These are phyloP conservation scores for Cichlasoma orientale DNA, from an alignment of 2,797 vertebrate genomes.

Conservation along the genomic window DNA sequence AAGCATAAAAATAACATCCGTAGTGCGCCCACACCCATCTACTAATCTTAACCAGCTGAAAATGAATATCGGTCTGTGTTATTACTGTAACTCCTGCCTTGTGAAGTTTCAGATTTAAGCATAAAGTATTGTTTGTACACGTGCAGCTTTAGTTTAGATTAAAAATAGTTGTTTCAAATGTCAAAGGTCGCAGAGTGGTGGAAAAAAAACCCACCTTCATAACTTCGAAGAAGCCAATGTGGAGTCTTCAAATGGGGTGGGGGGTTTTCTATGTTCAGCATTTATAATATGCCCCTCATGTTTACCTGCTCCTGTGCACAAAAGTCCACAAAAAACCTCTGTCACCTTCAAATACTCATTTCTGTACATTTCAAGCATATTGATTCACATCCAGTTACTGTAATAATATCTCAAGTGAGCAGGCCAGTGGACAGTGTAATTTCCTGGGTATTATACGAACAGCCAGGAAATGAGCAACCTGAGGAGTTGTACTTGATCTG, in stretches of 20 bases:
- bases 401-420: not conserved
- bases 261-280: not conserved
- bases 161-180: not conserved
- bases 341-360: not conserved
- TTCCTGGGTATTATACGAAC: conserved; percentile 28
- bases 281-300: too few relatives aligned
- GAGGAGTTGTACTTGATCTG: conserved; percentile 45
- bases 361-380: not conserved
- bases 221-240: not conserved
- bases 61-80: not conserved
- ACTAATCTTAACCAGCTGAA: not conserved
- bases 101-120: too few relatives aligned
- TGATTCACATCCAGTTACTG: not conserved
- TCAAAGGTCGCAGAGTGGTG: too few relatives aligned
- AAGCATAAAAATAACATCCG: not conserved
- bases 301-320: too few relatives aligned
- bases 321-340: not conserved
- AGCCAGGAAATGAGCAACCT: conserved; percentile 61
- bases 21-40: not conserved
- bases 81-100: not conserved
- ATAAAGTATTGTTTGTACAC: too few relatives aligned
- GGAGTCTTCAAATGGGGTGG: not conserved
- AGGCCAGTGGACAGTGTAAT: conserved; percentile 17
- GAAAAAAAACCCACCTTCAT: not conserved
- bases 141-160: not conserved